phyloP scores from a whole-genome alignment of 35 echinoderm and acorn worm species.

The Lytechinus variegatus region DNA sequence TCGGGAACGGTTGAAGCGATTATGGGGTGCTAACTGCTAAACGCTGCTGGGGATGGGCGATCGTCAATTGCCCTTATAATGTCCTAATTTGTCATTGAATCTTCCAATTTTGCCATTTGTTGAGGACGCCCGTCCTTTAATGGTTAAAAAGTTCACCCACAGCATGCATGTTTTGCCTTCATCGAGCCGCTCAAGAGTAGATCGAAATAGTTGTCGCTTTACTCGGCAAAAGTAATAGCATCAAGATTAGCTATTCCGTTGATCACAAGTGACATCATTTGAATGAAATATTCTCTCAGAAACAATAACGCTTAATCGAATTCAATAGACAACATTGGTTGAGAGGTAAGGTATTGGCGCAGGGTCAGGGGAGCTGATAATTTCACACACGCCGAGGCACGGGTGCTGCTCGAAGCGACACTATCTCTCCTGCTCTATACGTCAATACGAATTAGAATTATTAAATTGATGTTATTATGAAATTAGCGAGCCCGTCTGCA shows the following conservation, averaged over 20 bases:
- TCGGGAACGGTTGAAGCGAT: neutral
- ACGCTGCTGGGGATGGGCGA: constrained; percentile 18
- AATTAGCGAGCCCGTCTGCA: constrained; percentile 75
- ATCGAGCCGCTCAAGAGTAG: neutral
- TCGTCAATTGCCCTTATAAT: constrained; percentile 21
- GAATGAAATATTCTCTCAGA: constrained; percentile 1
- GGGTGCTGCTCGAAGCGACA: constrained; percentile 42
- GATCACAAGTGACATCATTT: constrained; percentile 9
- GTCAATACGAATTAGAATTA: constrained; percentile 75
- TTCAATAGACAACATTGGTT: neutral
- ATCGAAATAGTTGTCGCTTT: constrained; percentile 37
- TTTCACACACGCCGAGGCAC: constrained; percentile 49
- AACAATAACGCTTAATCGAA: neutral
- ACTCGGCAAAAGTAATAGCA: neutral
- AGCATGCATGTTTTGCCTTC: neutral
- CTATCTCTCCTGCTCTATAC: constrained; percentile 43
- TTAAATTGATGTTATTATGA: constrained; percentile 88
- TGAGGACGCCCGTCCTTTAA: neutral
- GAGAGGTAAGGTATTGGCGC: neutral
- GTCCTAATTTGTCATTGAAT: constrained; percentile 49
- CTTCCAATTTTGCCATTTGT: constrained; percentile 42
- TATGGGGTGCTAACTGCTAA: constrained; percentile 44
- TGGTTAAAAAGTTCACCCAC: constrained; percentile 35
- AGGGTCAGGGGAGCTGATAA: constrained; percentile 24
- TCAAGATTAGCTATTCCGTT: neutral